Evolutionary conservation across 2,113 vertebrate genomes (phyloP).

Genomic region (Gymnogyps californianus): DNA sequence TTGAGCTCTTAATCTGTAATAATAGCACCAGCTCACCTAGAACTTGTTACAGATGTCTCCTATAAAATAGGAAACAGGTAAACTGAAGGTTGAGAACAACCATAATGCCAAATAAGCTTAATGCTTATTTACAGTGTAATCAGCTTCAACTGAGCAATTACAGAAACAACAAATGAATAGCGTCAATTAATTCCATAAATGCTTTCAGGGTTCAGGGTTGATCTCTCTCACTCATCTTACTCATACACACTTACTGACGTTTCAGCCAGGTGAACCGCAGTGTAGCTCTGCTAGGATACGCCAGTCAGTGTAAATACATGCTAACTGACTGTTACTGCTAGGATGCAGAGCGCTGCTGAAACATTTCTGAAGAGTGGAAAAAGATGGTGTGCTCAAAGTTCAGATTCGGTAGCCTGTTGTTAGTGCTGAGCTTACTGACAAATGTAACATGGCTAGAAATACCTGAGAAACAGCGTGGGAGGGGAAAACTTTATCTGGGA

Average conservation of each 20-base stretch:
- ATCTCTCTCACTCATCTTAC: not conserved
- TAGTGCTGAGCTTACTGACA: not conserved
- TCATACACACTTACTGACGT: not conserved
- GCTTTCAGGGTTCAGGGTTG: not conserved
- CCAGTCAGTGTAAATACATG: not conserved
- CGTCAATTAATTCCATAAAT: not conserved
- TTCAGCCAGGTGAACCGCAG: not conserved
- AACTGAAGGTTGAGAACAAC: not conserved
- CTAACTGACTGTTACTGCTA: not conserved
- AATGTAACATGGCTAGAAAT: not conserved
- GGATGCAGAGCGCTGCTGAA: not conserved
- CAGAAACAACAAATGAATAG: not conserved
- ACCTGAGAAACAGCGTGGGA: not conserved
- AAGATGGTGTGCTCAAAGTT: not conserved
- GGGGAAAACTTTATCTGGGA: conserved; percentile 53
- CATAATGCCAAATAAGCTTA: not conserved
- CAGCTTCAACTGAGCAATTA: not conserved
- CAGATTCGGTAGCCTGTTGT: not conserved
- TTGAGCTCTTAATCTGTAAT: not conserved
- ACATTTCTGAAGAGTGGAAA: not conserved
- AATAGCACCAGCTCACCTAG: not conserved
- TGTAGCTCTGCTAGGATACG: not conserved
- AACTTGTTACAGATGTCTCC: not conserved
- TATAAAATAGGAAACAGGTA: not conserved
- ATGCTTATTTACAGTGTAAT: not conserved